Conservation (phyloP, 1,140 invertebrate genomes). For the Asobara japonica region DNA sequence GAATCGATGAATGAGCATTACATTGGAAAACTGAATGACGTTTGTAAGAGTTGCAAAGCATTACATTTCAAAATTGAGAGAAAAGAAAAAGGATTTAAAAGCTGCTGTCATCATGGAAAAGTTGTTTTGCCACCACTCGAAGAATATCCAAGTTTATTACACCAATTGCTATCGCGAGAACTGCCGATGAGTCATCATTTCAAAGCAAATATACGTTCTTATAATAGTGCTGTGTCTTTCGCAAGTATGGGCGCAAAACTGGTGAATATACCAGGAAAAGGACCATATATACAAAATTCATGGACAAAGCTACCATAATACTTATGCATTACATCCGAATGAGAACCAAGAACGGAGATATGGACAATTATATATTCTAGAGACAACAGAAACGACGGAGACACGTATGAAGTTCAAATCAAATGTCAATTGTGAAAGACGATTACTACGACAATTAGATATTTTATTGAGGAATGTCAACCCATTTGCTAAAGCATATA, state of each 20-base stretch:
- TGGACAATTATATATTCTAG: conserved; percentile 9
- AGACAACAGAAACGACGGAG: neutral
- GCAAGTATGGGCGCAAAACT: conserved; percentile 6
- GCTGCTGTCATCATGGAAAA: too few relatives aligned
- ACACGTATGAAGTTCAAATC: neutral
- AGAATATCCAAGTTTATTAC: too few relatives aligned
- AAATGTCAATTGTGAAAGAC: neutral
- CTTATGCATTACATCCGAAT: conserved; percentile 27
- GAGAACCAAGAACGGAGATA: conserved; percentile 25
- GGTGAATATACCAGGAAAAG: neutral
- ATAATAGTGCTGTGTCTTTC: conserved; percentile 30
- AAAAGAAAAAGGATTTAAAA: too few relatives aligned
- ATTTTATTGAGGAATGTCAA: conserved; percentile 17
- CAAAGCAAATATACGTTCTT: conserved; percentile 6
- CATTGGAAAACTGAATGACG: neutral
- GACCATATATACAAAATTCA: conserved; percentile 21
- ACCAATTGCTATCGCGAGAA: conserved; percentile 26
- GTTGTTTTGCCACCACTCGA: too few relatives aligned
- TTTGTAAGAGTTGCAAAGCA: neutral
- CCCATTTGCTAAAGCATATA: conserved; percentile 11
- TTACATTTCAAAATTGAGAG: conserved; percentile 12
- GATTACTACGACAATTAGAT: conserved; percentile 17
- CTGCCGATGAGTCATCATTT: conserved; percentile 17
- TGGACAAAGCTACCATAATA: conserved; percentile 31
- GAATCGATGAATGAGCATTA: neutral